Evolutionary conservation across 2,113 vertebrate species (phyloP).

Genomic region (Astur gentilis): DNA sequence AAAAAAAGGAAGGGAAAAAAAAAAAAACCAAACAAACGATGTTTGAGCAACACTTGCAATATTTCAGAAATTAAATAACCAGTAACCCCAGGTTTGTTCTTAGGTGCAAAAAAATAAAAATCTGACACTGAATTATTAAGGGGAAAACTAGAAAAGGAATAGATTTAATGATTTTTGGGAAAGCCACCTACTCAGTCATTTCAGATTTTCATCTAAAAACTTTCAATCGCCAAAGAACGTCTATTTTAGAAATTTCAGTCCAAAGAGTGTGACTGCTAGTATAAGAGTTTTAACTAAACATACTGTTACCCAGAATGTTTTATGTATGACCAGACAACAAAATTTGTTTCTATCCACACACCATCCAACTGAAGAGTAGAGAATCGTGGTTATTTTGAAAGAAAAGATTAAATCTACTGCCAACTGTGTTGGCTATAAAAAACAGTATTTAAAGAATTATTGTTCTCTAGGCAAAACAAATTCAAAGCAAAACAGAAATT

Average conservation of each 20-base stretch:
- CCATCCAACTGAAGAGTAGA: not conserved
- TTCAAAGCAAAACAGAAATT: conserved; percentile 5
- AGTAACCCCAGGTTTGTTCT: not conserved
- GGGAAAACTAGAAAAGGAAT: not conserved
- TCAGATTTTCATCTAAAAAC: not conserved
- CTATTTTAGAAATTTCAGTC: not conserved
- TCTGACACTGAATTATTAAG: not conserved
- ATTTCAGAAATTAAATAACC: not conserved
- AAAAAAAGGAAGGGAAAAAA: not conserved
- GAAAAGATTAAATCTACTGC: conserved; percentile 16
- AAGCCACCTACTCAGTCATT: not conserved
- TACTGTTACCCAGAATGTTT: not conserved
- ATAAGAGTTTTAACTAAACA: not conserved
- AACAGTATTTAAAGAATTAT: conserved; percentile 12
- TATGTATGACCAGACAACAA: not conserved
- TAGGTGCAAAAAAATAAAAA: not conserved
- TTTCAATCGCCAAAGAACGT: not conserved
- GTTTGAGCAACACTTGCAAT: not conserved
- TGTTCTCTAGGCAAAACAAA: conserved; percentile 20
- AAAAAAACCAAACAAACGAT: not conserved
- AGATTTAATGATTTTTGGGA: not conserved
- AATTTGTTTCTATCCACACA: not conserved
- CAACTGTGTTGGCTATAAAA: conserved; percentile 18
- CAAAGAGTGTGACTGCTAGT: not conserved
- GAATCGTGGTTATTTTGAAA: not conserved